Conservation (phyloP, 35 echinoderm and acorn worm genomes). For the Ophioderma brevispina region DNA sequence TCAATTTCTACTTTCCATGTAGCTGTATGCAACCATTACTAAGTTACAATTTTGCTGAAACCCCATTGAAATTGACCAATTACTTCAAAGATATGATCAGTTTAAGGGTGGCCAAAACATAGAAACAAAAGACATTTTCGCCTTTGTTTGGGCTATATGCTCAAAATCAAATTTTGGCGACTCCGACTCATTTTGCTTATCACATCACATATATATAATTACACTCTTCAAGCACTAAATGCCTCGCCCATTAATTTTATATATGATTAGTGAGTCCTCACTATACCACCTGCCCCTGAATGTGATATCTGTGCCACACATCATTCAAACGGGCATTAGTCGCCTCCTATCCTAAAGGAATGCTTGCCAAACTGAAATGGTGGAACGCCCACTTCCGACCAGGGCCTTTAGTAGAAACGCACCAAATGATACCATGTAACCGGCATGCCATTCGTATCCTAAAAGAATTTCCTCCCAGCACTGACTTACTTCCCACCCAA, state of each 20-base stretch:
- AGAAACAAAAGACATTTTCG: too few relatives aligned
- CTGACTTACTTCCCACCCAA: background rate
- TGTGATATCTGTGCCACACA: background rate
- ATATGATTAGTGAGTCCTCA: conserved; percentile 3
- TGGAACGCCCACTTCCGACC: background rate
- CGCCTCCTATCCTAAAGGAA: conserved; percentile 29
- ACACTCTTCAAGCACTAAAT: background rate
- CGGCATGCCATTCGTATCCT: background rate
- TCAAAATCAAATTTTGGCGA: too few relatives aligned
- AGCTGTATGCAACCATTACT: too few relatives aligned
- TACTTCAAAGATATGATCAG: too few relatives aligned
- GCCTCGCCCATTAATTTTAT: too few relatives aligned
- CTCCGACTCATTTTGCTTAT: too few relatives aligned
- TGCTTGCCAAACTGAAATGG: background rate
- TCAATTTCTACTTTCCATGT: too few relatives aligned
- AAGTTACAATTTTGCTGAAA: too few relatives aligned
- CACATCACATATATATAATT: background rate
- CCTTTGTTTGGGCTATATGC: too few relatives aligned
- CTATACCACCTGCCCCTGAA: background rate
- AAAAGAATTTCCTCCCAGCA: background rate
- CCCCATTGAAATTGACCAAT: too few relatives aligned
- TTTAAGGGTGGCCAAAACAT: too few relatives aligned
- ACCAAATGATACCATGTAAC: background rate
- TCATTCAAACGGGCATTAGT: background rate
- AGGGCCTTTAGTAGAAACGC: background rate